A percentile compares a stretch with the other conserved stretches of the same genome.
These are phyloP conservation scores for Bradypodion pumilum DNA, from an alignment of 2,797 vertebrate genomes.

Conservation along the genomic window DNA sequence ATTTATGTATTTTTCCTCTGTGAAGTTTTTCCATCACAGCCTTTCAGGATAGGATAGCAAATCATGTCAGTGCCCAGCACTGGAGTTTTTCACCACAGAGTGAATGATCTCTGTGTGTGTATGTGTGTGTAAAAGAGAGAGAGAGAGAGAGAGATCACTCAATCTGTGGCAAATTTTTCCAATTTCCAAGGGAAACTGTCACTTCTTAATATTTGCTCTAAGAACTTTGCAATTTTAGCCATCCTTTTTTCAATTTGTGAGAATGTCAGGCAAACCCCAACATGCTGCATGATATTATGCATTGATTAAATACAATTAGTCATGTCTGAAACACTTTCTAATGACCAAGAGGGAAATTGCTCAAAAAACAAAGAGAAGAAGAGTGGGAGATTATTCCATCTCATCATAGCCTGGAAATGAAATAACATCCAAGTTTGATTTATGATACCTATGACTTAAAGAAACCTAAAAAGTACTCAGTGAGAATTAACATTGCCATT, in stretches of 20 bases:
- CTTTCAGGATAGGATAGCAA: slow-evolving; percentile 42
- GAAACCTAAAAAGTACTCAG: slow-evolving; percentile 32
- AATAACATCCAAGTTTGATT: slow-evolving; percentile 34
- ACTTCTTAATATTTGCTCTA: not conserved
- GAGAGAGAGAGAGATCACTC: no score
- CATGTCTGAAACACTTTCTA: not conserved
- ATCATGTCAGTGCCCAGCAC: slow-evolving; percentile 37
- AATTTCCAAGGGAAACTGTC: slow-evolving; percentile 48
- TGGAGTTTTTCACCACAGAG: slow-evolving; percentile 32
- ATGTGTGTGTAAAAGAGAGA: no score
- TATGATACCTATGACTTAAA: slow-evolving; percentile 32
- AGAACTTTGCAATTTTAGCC: slow-evolving; percentile 38
- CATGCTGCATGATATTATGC: slow-evolving; percentile 41
- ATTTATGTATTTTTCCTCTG: slow-evolving; percentile 18
- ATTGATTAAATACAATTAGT: slow-evolving; percentile 19
- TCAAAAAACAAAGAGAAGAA: slow-evolving; percentile 20
- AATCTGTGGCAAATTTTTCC: no score
- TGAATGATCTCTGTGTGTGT: slow-evolving; percentile 33
- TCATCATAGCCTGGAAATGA: slow-evolving; percentile 31
- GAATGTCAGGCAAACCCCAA: slow-evolving; percentile 48
- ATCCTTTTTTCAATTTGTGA: slow-evolving; percentile 31
- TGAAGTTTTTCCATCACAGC: slow-evolving; percentile 41
- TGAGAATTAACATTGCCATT: slow-evolving; percentile 26
- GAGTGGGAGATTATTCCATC: slow-evolving; percentile 6
- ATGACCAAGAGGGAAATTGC: not conserved